Evolutionary conservation across 2,888 invertebrate species (phyloP).

Genomic region (Scaptomyza caliginosa): DNA sequence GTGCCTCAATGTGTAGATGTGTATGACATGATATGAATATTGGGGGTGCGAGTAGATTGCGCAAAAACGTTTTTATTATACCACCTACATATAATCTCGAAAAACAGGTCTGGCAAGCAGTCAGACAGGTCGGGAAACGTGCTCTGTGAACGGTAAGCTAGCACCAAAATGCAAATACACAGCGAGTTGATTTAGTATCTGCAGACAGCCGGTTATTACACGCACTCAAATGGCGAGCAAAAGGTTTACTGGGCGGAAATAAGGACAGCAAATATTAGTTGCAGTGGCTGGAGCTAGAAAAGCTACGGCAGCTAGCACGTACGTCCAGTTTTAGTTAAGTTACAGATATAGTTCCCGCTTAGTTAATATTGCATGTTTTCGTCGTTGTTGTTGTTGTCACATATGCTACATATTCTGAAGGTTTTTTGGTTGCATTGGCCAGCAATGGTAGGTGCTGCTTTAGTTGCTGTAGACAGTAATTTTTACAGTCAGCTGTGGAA

Average conservation of each 20-base stretch:
- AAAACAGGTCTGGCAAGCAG: slow-evolving; percentile 30
- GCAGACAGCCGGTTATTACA: slow-evolving; percentile 75
- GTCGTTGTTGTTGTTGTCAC: slow-evolving; percentile 43
- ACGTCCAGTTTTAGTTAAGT: slow-evolving; percentile 71
- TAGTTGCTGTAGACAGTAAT: slow-evolving; percentile 22
- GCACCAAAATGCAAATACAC: slow-evolving; percentile 46
- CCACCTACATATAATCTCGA: slow-evolving; percentile 50
- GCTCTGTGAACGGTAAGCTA: slow-evolving; percentile 31
- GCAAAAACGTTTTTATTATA: slow-evolving; percentile 52
- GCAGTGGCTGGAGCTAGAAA: slow-evolving; percentile 31
- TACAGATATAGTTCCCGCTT: slow-evolving; percentile 55
- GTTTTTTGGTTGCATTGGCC: slow-evolving; percentile 33
- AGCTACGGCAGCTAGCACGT: slow-evolving; percentile 57
- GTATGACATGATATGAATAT: slow-evolving; percentile 16
- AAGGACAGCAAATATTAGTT: slow-evolving; percentile 48
- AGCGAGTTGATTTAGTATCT: slow-evolving; percentile 80
- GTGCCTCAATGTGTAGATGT: not conserved
- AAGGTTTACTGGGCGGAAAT: slow-evolving; percentile 55
- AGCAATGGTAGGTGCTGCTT: slow-evolving; percentile 14
- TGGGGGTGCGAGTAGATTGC: slow-evolving; percentile 15
- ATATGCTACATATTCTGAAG: slow-evolving; percentile 61
- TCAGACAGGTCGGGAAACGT: slow-evolving; percentile 33
- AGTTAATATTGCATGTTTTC: slow-evolving; percentile 61
- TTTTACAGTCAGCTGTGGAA: not conserved
- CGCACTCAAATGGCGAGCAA: slow-evolving; percentile 54